These are phyloP conservation scores for Pteria penguin DNA, from an alignment of 2,888 invertebrate genomes.

Conservation along the genomic window DNA sequence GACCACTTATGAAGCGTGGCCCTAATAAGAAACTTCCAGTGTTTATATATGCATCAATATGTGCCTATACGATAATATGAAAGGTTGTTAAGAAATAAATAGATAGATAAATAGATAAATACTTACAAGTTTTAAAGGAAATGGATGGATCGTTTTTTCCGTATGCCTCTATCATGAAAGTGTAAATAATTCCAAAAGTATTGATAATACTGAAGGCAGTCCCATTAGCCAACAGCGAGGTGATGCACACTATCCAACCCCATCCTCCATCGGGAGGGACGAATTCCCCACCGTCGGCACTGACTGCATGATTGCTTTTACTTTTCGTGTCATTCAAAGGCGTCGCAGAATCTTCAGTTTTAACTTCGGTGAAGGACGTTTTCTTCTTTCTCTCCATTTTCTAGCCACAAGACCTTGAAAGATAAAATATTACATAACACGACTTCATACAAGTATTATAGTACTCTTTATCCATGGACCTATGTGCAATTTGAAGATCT, in stretches of 20 bases:
- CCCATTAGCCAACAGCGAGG: slow-evolving; percentile 93
- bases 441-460: too few relatives aligned
- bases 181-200: slow-evolving; percentile 90
- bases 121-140: slow-evolving; percentile 89
- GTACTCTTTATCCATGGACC: too few relatives aligned
- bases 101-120: not conserved
- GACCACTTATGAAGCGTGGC: too few relatives aligned
- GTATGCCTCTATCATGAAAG: slow-evolving; percentile 83
- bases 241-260: slow-evolving; percentile 90
- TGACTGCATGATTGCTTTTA: not conserved
- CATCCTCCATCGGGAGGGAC: slow-evolving; percentile 85
- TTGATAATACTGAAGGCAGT: slow-evolving; percentile 95
- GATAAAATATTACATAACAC: too few relatives aligned
- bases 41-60: too few relatives aligned
- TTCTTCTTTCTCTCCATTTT: not conserved
- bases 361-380: not conserved
- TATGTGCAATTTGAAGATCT: too few relatives aligned
- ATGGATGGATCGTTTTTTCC: slow-evolving; percentile 85
- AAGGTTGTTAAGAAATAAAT: not conserved
- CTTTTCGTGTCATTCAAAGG: not conserved
- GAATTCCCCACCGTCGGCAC: slow-evolving; percentile 44
- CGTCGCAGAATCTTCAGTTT: not conserved
- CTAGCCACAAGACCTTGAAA: too few relatives aligned
- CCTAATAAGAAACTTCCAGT: too few relatives aligned
- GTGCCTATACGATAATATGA: too few relatives aligned